These are phyloP conservation scores for Gopherus flavomarginatus DNA, from an alignment of 2,113 vertebrate genomes.

Conservation along the genomic window DNA sequence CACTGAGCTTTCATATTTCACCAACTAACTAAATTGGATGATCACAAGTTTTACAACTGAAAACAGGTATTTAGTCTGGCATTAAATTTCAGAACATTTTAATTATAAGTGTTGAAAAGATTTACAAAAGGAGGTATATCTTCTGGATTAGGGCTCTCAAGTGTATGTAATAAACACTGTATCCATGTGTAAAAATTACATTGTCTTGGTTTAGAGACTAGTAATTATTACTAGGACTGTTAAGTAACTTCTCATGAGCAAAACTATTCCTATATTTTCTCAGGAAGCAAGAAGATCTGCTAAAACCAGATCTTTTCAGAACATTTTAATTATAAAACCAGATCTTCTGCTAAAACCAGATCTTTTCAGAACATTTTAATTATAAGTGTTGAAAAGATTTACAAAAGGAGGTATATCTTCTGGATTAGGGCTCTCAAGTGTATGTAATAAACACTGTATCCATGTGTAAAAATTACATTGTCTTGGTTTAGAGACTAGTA, in stretches of 20 bases:
- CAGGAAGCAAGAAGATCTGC: neutral
- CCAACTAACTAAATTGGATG: neutral
- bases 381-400: constrained; percentile 7
- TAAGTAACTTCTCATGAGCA: neutral
- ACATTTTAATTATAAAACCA: too few species aligned
- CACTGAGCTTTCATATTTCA: constrained; percentile 2
- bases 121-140: constrained; percentile 2
- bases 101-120: neutral
- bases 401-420: neutral
- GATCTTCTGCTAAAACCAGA: too few species aligned
- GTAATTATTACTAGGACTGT: neutral
- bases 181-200: neutral
- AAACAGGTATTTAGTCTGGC: neutral
- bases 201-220: neutral
- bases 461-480: neutral
- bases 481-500: neutral
- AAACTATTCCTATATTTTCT: neutral
- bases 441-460: neutral
- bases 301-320: neutral
- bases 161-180: neutral
- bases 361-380: constrained; percentile 25
- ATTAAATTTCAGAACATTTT: constrained; percentile 15
- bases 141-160: neutral
- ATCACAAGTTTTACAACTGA: neutral
- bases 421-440: neutral